Percentiles rank a stretch among this genome's conserved stretches.
Evolutionary conservation across 2,113 vertebrate genomes (phyloP).

Genomic region (Stigmatopora argus): DNA sequence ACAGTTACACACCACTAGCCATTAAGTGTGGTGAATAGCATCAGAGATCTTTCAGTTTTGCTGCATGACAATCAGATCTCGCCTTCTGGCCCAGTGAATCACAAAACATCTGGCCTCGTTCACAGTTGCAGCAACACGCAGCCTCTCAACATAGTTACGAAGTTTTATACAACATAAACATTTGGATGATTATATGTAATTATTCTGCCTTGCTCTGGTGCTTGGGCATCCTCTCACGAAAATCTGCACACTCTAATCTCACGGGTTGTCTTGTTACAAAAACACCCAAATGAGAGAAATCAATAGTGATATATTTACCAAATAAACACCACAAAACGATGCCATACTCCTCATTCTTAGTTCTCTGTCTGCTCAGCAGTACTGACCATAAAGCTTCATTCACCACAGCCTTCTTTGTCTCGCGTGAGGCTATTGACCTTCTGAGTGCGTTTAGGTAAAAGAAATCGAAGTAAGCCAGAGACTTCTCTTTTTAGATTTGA

Average conservation of each 20-base stretch:
- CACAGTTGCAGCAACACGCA: constrained; percentile 27
- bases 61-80: constrained; percentile 34
- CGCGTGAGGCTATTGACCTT: constrained; percentile 31
- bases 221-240: constrained; percentile 35
- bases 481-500: too few relatives aligned
- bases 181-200: constrained; percentile 67
- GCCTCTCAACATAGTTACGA: constrained; percentile 47
- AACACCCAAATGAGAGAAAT: constrained; percentile 50
- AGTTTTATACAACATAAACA: constrained; percentile 63
- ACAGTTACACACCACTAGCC: neutral
- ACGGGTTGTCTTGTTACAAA: constrained; percentile 38
- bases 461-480: constrained; percentile 17
- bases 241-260: constrained; percentile 33
- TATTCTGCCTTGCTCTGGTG: constrained; percentile 35
- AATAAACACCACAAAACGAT: constrained; percentile 51
- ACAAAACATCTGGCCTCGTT: constrained; percentile 20
- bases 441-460: constrained; percentile 17
- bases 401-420: constrained; percentile 16
- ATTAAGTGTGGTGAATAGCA: constrained; percentile 12
- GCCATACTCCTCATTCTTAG: constrained; percentile 32
- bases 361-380: constrained; percentile 23
- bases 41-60: constrained; percentile 9
- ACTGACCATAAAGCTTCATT: constrained; percentile 36
- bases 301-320: constrained; percentile 46
- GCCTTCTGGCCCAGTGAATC: constrained; percentile 36